Evolutionary conservation across 2,113 vertebrate genomes (phyloP).

Genomic region (Hippopotamus amphibius): DNA sequence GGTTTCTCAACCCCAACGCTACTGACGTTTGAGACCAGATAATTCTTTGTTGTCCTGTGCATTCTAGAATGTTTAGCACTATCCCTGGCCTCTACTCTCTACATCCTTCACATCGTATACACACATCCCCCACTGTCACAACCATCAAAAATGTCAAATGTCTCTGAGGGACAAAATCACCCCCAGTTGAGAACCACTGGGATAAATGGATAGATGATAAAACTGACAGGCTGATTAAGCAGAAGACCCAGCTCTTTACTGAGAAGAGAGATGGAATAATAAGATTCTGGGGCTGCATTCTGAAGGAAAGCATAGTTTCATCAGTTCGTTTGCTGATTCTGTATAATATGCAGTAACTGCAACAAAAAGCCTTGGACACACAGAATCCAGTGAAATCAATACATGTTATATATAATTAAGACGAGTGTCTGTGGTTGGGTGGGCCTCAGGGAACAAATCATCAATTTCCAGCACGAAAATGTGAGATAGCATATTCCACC

Average conservation of each 20-base stretch:
- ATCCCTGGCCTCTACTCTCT: not conserved
- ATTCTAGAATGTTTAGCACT: not conserved
- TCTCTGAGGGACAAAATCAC: not conserved
- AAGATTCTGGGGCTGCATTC: not conserved
- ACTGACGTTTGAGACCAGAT: not conserved
- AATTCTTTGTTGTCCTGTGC: not conserved
- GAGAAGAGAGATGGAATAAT: not conserved
- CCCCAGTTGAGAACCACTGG: not conserved
- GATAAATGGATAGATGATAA: not conserved
- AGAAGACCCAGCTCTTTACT: not conserved
- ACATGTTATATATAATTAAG: not conserved
- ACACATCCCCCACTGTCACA: not conserved
- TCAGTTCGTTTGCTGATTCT: not conserved
- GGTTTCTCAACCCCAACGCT: not conserved
- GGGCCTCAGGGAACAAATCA: not conserved
- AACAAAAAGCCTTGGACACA: not conserved
- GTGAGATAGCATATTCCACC: not conserved
- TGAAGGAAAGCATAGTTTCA: not conserved
- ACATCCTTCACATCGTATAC: not conserved
- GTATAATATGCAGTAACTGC: not conserved
- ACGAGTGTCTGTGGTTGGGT: not conserved
- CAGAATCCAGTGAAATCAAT: not conserved
- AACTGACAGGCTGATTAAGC: not conserved
- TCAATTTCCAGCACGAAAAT: not conserved
- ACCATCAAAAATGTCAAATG: not conserved